Conservation (phyloP, 2,888 invertebrate species). For the Eupelmus urozonus region DNA sequence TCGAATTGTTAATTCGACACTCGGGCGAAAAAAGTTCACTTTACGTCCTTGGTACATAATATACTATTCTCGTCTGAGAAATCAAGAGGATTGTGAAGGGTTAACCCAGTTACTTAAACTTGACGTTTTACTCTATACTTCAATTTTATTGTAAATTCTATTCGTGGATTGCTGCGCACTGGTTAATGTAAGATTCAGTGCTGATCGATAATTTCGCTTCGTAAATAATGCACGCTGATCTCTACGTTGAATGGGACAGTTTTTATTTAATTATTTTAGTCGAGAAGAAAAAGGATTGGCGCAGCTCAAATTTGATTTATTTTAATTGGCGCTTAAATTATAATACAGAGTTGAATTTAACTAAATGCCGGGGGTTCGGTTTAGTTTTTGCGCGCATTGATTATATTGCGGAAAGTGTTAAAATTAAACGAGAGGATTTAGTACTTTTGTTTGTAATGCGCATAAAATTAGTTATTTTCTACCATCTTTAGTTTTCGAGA, state of each 20-base stretch:
- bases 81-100: too few relatives aligned
- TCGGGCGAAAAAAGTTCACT: too few relatives aligned
- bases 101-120: constrained; percentile 19
- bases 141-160: constrained; percentile 48
- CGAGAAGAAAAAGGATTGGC: background rate
- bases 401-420: background rate
- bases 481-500: background rate
- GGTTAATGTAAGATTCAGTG: constrained; percentile 47
- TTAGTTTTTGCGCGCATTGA: too few relatives aligned
- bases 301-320: constrained; percentile 1
- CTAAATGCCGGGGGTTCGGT: too few relatives aligned
- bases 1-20: too few relatives aligned
- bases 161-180: constrained; percentile 13
- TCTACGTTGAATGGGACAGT: constrained; percentile 8
- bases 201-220: constrained; percentile 37
- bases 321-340: too few relatives aligned
- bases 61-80: too few relatives aligned
- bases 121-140: constrained; percentile 24
- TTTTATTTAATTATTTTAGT: constrained; percentile 32
- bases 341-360: too few relatives aligned
- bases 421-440: background rate
- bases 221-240: constrained; percentile 32
- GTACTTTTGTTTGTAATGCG: background rate
- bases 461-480: background rate
- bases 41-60: too few relatives aligned